Evolutionary conservation across 37 sponge, comb jelly and placozoan genomes (phyloP), one percentile per base, ranked within the genome.

Genomic region (Amphimedon queenslandica): DNA sequence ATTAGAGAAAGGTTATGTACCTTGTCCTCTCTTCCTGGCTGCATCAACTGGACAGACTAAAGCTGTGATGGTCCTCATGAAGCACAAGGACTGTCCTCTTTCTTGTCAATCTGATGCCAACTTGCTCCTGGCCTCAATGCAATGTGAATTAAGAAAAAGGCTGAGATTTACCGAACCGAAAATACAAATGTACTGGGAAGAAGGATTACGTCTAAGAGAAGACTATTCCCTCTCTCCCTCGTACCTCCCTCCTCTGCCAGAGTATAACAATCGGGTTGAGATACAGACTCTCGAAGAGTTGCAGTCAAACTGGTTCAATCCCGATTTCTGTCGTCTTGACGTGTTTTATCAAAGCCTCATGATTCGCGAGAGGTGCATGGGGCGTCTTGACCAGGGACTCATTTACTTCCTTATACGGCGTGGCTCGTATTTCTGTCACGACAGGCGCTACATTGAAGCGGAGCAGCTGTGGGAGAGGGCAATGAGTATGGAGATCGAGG

Each of bases 341-440:
- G 88, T 77, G 16, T 79, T 76, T 32, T 82, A 69, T 39, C 93
- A 92, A 72, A 75, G 80, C 21, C 64, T 92, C 13, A 58, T 92
- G 2, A 92, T 92, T 42, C 81, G 93, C 21, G 93, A 92, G 78
- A 70, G 93, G 35, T 81, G 82, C 57, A 84, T 92, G 84, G 93
- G 93, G 2, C 80, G 51, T 30, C 67, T 71, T 0, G 90, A 90
- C 37, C 85, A 82, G 24, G 85, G 90, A 0, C 80, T 90, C 37
- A 84, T 90, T 33, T 90, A 84, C 37, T 90, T 84, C 57, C 76
- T 86, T 0, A 74, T 86, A 27, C 76, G 76, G 5, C 58, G 80
- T 38, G 86, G 86, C 1, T 65, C 61, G 23, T 75, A 58, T 35
- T 86, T 86, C 40, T 68, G 74, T 40, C 73, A 74, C 27, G 55